Evolutionary conservation across 2,888 invertebrate species (phyloP).

Genomic region (Andrena hattorfiana): DNA sequence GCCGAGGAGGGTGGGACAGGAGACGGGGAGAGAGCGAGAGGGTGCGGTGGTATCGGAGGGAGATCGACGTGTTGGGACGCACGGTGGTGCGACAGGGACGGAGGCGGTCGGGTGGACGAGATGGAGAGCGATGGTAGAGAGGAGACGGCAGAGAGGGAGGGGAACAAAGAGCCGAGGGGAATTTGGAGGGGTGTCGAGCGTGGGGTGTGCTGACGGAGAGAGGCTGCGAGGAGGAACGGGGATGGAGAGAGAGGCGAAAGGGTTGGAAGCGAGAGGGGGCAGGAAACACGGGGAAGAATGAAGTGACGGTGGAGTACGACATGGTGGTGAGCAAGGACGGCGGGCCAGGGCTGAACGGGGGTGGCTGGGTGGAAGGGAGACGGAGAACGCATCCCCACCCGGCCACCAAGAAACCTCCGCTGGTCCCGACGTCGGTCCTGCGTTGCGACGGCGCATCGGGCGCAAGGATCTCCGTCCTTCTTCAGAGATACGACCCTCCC

Average conservation of each 20-base stretch:
- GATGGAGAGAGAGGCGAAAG: background rate
- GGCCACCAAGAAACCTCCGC: slow-evolving; percentile 40
- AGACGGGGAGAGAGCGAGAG: slow-evolving; percentile 9
- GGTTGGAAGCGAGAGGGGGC: slow-evolving; percentile 7
- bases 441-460: slow-evolving; percentile 72
- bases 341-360: slow-evolving; percentile 16
- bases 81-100: slow-evolving; percentile 20
- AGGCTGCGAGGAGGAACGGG: background rate
- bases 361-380: slow-evolving; percentile 25
- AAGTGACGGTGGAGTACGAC: slow-evolving; percentile 42
- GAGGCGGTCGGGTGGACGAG: slow-evolving; percentile 14
- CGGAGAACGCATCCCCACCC: slow-evolving; percentile 47
- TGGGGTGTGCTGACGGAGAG: background rate
- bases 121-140: slow-evolving; percentile 15
- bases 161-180: slow-evolving; percentile 7
- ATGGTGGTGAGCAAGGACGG: slow-evolving; percentile 12
- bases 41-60: slow-evolving; percentile 21
- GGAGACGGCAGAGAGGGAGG: background rate
- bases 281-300: slow-evolving; percentile 53
- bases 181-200: background rate
- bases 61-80: slow-evolving; percentile 14
- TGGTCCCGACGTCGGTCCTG: slow-evolving; percentile 65
- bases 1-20: slow-evolving; percentile 15
- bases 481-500: slow-evolving; percentile 46
- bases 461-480: slow-evolving; percentile 67